Evolutionary conservation across 2,888 invertebrate species (phyloP).

Genomic region (Ypsolopha sequella): DNA sequence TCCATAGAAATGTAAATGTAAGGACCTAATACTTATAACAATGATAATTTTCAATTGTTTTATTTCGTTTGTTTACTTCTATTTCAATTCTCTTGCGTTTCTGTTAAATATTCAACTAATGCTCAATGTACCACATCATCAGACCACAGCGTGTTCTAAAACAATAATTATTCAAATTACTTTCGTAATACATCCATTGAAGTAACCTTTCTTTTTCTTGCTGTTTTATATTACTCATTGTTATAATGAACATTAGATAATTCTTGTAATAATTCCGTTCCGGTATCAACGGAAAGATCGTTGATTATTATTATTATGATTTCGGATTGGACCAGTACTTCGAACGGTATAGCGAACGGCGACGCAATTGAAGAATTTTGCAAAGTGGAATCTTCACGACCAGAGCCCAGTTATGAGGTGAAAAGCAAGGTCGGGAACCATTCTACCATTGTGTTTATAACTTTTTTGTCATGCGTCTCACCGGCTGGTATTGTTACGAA

Average conservation of each 20-base stretch:
- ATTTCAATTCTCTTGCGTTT: background rate
- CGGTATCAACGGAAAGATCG: no score
- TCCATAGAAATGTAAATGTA: no score
- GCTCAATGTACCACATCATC: slow-evolving; percentile 18
- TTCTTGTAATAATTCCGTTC: background rate
- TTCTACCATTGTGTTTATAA: slow-evolving; percentile 45
- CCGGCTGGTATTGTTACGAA: slow-evolving; percentile 44
- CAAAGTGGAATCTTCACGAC: slow-evolving; percentile 47
- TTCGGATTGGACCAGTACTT: slow-evolving; percentile 45
- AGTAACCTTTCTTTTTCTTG: slow-evolving; percentile 26
- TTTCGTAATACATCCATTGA: slow-evolving; percentile 24
- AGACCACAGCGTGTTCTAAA: slow-evolving; percentile 12
- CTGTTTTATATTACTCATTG: background rate
- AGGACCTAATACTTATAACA: no score
- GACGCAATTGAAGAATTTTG: slow-evolving; percentile 44
- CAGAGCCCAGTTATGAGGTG: slow-evolving; percentile 49
- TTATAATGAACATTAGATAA: background rate
- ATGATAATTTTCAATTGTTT: slow-evolving; percentile 2
- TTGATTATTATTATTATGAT: slow-evolving; percentile 20
- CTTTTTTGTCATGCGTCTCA: slow-evolving; percentile 56
- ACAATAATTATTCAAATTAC: slow-evolving; percentile 47
- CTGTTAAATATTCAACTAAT: slow-evolving; percentile 38
- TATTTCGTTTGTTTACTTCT: background rate
- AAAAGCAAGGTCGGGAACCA: slow-evolving; percentile 54
- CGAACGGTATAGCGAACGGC: slow-evolving; percentile 47